Percentiles rank a stretch among this genome's conserved stretches.
These are phyloP conservation scores for Papilio demoleus DNA, from an alignment of 2,888 invertebrate species.

Conservation along the genomic window DNA sequence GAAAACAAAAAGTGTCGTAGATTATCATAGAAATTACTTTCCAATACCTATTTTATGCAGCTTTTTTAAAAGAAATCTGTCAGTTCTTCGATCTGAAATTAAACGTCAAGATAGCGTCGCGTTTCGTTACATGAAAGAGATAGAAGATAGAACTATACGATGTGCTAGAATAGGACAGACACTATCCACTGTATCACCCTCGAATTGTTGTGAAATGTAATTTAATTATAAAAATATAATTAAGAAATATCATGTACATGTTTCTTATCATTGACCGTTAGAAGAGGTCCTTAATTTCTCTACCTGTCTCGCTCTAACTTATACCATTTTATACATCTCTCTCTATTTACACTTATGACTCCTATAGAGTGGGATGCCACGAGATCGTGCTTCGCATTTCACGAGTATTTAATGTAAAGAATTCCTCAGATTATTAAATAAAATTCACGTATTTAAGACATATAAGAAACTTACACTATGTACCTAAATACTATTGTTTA, in stretches of 20 bases:
- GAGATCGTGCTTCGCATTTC: constrained; percentile 19
- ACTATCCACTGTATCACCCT: not conserved
- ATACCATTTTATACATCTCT: constrained; percentile 44
- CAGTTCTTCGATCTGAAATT: not conserved
- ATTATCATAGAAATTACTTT: no score
- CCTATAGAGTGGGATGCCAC: constrained; percentile 43
- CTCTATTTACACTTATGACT: constrained; percentile 60
- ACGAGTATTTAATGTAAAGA: constrained; percentile 34
- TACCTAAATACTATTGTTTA: no score
- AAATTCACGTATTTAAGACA: constrained; percentile 28
- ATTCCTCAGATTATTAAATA: constrained; percentile 13
- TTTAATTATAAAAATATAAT: not conserved
- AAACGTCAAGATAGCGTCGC: not conserved
- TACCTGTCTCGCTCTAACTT: constrained; percentile 56
- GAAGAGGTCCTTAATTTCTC: constrained; percentile 73
- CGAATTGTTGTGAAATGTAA: not conserved
- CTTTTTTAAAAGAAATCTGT: not conserved
- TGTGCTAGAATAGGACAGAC: not conserved
- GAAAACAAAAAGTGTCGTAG: not conserved
- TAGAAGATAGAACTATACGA: not conserved
- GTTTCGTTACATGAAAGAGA: constrained; percentile 1
- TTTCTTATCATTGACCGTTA: constrained; percentile 50
- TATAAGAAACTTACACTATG: not conserved
- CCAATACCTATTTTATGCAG: no score
- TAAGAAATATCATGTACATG: constrained; percentile 46